These are phyloP conservation scores for Agriopis leucophaearia DNA, from an alignment of 2,888 invertebrate species.

Conservation along the genomic window DNA sequence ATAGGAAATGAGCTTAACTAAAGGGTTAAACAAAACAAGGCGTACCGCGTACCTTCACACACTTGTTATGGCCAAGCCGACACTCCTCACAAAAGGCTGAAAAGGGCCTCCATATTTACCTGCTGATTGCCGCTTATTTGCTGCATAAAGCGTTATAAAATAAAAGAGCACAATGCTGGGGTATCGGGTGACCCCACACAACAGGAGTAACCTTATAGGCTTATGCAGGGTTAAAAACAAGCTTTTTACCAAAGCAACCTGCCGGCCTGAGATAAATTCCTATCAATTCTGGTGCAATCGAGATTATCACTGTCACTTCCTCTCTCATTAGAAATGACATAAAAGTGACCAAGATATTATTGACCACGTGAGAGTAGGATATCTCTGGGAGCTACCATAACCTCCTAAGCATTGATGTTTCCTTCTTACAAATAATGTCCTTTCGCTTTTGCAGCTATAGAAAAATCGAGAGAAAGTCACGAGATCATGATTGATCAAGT, in stretches of 20 bases:
- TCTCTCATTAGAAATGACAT: no score
- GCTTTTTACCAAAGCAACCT: constrained; percentile 42
- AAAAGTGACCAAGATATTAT: no score
- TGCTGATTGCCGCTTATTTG: constrained; percentile 48
- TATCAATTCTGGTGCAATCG: not conserved
- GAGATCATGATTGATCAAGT: no score
- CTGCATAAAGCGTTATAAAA: constrained; percentile 41
- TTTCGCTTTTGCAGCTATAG: no score
- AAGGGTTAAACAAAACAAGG: constrained; percentile 13
- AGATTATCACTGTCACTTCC: not conserved
- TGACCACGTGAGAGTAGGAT: no score
- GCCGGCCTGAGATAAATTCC: constrained; percentile 28
- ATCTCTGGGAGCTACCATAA: no score
- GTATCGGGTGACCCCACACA: constrained; percentile 46
- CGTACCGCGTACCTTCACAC: constrained; percentile 18
- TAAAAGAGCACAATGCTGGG: constrained; percentile 43
- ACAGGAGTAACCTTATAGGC: constrained; percentile 39
- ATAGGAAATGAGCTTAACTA: constrained; percentile 10
- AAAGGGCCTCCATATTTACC: constrained; percentile 43
- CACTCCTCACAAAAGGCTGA: constrained; percentile 45
- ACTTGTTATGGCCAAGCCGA: constrained; percentile 41
- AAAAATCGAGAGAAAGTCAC: no score
- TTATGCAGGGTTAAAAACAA: constrained; percentile 37
- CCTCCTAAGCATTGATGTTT: no score
- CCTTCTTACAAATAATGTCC: no score